These are phyloP conservation scores for Turritopsis rubra DNA, from an alignment of 30 jellyfish, hydroid and myxozoan species.

Conservation along the genomic window DNA sequence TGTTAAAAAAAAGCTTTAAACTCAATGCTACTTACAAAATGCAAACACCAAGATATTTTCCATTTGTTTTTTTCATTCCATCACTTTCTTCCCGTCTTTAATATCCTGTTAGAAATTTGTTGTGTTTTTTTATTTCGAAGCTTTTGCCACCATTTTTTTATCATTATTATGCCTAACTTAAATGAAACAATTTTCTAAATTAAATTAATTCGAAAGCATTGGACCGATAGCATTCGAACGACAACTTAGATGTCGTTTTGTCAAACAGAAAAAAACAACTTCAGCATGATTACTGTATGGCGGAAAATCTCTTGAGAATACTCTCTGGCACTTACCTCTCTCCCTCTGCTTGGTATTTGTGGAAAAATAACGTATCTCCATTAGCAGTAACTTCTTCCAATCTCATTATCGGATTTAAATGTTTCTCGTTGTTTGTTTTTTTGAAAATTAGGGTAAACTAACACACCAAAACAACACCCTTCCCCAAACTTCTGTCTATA, in stretches of 20 bases:
- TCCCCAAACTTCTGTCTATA: too few relatives aligned
- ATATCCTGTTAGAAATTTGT: background rate
- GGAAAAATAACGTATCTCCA: too few relatives aligned
- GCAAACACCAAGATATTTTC: background rate
- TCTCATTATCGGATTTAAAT: too few relatives aligned
- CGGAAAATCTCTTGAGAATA: background rate
- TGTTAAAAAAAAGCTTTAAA: background rate
- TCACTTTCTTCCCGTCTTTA: background rate
- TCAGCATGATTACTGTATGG: background rate
- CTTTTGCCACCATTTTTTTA: background rate
- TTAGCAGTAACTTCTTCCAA: too few relatives aligned
- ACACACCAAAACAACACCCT: too few relatives aligned
- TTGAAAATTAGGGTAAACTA: too few relatives aligned
- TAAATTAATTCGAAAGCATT: background rate
- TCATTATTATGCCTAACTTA: background rate
- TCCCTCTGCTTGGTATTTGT: too few relatives aligned
- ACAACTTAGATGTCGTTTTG: background rate
- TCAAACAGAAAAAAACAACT: background rate
- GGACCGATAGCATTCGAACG: background rate
- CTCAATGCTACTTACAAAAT: background rate
- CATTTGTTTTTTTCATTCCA: background rate
- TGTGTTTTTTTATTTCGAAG: background rate
- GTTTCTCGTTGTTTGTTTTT: too few relatives aligned
- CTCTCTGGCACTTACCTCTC: background rate
- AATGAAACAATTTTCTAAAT: background rate